Percentiles rank a stretch among this genome's conserved stretches.
These are phyloP conservation scores for Scaptodrosophila latifasciaeformis DNA, from an alignment of 2,888 invertebrate genomes.

Conservation along the genomic window DNA sequence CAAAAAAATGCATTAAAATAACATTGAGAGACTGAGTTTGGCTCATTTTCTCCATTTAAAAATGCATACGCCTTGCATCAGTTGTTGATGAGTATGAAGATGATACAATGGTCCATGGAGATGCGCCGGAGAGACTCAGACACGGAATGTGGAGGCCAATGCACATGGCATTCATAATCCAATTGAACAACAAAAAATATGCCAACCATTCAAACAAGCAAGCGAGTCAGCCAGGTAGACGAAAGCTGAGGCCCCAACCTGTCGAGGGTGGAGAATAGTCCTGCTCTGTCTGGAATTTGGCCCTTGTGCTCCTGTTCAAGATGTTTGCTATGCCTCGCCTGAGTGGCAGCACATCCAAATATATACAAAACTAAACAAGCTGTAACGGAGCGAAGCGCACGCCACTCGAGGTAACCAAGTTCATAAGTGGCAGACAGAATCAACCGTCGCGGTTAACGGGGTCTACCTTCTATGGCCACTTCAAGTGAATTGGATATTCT, in stretches of 20 bases:
- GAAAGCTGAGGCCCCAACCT: background rate
- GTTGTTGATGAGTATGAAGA: too few relatives aligned
- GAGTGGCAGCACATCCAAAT: conserved; percentile 1
- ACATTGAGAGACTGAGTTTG: conserved; percentile 7
- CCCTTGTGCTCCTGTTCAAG: background rate
- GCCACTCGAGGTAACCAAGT: conserved; percentile 10
- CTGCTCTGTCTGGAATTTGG: background rate
- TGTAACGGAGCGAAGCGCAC: background rate
- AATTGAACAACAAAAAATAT: conserved; percentile 29
- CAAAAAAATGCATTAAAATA: conserved; percentile 23
- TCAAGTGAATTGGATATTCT: background rate
- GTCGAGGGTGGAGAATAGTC: background rate
- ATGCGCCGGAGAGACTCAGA: too few relatives aligned
- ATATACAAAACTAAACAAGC: conserved; percentile 1
- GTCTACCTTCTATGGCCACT: background rate
- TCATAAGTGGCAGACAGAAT: conserved; percentile 7
- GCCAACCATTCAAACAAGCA: too few relatives aligned
- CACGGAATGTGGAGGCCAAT: background rate
- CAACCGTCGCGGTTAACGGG: background rate
- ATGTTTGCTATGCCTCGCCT: background rate
- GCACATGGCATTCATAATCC: conserved; percentile 22
- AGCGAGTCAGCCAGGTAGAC: too few relatives aligned
- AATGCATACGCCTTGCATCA: too few relatives aligned
- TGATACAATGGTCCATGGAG: too few relatives aligned
- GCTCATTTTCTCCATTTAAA: background rate